Evolutionary conservation across 92 coral and sea anemone genomes (phyloP).

Genomic region (Palythoa caribaeorum): DNA sequence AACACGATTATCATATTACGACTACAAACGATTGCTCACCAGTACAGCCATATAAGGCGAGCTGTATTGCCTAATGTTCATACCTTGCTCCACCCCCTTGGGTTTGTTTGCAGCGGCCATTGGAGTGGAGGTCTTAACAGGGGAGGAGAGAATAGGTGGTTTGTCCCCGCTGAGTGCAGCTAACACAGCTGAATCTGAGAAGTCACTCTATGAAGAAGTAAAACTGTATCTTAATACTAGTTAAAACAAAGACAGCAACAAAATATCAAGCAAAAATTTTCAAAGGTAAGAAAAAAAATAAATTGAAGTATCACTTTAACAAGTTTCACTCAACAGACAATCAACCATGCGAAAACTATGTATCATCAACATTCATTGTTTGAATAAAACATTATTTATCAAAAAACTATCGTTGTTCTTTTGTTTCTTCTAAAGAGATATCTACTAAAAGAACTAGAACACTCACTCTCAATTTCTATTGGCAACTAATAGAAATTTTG

Average conservation of each 20-base stretch:
- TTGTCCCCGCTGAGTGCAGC: slow-evolving; percentile 71
- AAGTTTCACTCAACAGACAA: too few relatives aligned
- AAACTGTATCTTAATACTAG: not conserved
- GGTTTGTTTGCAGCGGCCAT: slow-evolving; percentile 18
- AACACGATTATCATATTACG: not conserved
- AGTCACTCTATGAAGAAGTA: not conserved
- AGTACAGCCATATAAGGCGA: too few relatives aligned
- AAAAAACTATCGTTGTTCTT: too few relatives aligned
- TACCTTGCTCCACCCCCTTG: slow-evolving; percentile 2
- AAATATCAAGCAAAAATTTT: not conserved
- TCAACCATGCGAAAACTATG: too few relatives aligned
- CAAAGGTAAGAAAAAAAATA: not conserved
- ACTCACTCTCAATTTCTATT: too few relatives aligned
- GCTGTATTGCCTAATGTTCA: not conserved
- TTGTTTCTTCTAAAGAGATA: too few relatives aligned
- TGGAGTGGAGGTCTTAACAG: slow-evolving; percentile 52
- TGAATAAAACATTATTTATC: too few relatives aligned
- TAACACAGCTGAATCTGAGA: slow-evolving; percentile 71
- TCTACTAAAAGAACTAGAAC: not conserved
- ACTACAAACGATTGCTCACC: too few relatives aligned
- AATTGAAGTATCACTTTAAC: too few relatives aligned
- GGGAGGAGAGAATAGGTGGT: slow-evolving; percentile 62
- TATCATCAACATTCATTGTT: too few relatives aligned
- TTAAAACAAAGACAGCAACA: too few relatives aligned
- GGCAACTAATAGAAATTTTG: too few relatives aligned